Percentiles rank a stretch among this genome's conserved stretches.
Conservation (phyloP, 2,113 vertebrate genomes). For the Syngnathus scovelli region DNA sequence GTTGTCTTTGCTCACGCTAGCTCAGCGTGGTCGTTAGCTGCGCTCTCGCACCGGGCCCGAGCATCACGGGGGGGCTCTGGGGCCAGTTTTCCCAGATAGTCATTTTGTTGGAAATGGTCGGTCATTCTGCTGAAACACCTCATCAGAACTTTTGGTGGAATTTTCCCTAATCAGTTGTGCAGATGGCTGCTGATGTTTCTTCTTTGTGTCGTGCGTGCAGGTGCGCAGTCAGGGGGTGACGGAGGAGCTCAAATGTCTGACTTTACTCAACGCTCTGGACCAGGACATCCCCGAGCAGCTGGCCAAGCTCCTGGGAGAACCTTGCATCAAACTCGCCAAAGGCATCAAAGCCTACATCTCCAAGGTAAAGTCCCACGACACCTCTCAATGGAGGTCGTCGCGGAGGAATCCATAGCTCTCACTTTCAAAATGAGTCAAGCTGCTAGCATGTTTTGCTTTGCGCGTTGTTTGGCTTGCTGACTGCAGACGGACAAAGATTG, state of each 20-base stretch:
- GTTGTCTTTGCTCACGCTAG: constrained; percentile 48
- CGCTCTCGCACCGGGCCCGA: constrained; percentile 38
- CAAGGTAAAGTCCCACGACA: constrained; percentile 61
- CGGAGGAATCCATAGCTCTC: constrained; percentile 16
- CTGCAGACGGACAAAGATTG: not conserved
- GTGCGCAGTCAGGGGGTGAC: constrained; percentile 73
- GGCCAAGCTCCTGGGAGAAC: constrained; percentile 74
- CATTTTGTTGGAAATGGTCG: not conserved
- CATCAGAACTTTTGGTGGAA: not conserved
- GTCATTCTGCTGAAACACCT: not conserved
- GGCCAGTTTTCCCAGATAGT: not conserved
- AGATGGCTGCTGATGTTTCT: not conserved
- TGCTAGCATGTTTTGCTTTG: not conserved
- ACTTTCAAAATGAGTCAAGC: not conserved
- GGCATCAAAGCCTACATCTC: constrained; percentile 80
- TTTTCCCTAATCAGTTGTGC: not conserved
- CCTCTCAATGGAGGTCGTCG: not conserved
- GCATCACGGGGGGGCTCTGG: not conserved
- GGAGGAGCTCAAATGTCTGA: constrained; percentile 79
- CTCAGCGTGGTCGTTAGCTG: constrained; percentile 60
- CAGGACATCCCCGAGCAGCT: constrained; percentile 74
- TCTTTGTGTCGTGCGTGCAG: constrained; percentile 29
- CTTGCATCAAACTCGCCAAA: constrained; percentile 79
- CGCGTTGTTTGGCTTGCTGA: not conserved
- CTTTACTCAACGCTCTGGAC: constrained; percentile 73